Conservation (phyloP, 2,113 vertebrate genomes). For the Pachycephala philippinensis region DNA sequence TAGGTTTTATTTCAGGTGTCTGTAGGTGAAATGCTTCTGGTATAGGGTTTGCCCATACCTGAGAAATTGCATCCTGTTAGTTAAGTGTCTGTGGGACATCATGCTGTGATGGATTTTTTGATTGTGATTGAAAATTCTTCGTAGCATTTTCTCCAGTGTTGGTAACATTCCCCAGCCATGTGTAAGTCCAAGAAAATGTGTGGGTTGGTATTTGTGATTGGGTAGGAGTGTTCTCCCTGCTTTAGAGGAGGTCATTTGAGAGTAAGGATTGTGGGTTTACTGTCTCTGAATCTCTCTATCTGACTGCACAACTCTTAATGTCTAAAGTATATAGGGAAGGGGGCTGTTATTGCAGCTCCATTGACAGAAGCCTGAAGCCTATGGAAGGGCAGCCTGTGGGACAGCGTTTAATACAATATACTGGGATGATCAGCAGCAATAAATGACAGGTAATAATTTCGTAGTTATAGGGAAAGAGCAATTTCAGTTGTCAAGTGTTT, state of each 20-base stretch:
- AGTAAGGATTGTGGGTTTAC: neutral
- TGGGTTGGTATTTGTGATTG: neutral
- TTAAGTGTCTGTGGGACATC: neutral
- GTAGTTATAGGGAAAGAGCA: neutral
- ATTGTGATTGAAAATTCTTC: neutral
- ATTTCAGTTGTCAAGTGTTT: neutral
- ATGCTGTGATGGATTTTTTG: neutral
- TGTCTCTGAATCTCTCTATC: neutral
- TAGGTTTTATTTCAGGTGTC: neutral
- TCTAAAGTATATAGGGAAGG: neutral
- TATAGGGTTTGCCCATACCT: neutral
- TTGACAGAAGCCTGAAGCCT: neutral
- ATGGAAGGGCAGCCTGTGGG: neutral
- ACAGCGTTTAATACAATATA: neutral
- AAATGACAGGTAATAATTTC: neutral
- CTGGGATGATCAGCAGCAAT: neutral
- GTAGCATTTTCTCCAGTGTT: neutral
- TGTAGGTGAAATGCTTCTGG: neutral
- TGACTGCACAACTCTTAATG: neutral
- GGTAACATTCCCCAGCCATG: neutral
- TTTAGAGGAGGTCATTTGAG: neutral
- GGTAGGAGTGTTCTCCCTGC: neutral
- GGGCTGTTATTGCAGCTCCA: fast-evolving
- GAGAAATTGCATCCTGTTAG: neutral
- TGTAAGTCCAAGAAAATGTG: neutral